Evolutionary conservation across 92 coral and sea anemone species (phyloP), one percentile per base, ranked within the genome.

Genomic region (Isaurus tuberculatus): DNA sequence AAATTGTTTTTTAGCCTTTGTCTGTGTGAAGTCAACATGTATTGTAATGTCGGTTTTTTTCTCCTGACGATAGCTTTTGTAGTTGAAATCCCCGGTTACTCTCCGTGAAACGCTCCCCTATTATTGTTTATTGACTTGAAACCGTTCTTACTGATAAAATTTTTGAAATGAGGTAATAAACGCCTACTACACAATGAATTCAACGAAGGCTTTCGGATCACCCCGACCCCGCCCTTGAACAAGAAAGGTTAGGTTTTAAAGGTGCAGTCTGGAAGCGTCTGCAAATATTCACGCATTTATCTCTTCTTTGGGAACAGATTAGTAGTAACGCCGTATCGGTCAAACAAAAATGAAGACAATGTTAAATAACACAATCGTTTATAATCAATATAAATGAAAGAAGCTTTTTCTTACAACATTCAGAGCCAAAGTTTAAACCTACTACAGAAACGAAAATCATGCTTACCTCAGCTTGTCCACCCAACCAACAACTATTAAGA

Each of bases 381-480:
- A 19, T 3, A 55, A 55, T 7, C 46, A 55, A 22, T 55, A 55
- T 22, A 19, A 55, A 55, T 55, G 63, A 1, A 55, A 8, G 7
- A 19, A 40, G 4, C 7, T 17, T 55, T 55, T 4, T 17, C 8
- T 4, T 8, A 46, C 53, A 26, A 20, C 22, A n/a, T 55, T 55
- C 11, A 20, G 63, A 7, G 25, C 7, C 8, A 55, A 8, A n/a
- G 23, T 26, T 55, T n/a, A 55, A 60, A 25, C 36, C 34, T 16
- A 58, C 25, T 57, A 33, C 36, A 44, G 58, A 37, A 58, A 40
- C 46, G 11, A 40, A 13, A 40, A 19, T 31, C 22, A 4, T 1
- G 48, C 82, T 77, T 77, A 77, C 82, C 82, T 77, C n/a, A 19
- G n/a, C 22, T 55, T 27, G 60, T 42, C 28, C 78, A 32, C 33